These are phyloP conservation scores for Drosophila setifemur DNA, from an alignment of 1,140 invertebrate genomes.

Conservation along the genomic window DNA sequence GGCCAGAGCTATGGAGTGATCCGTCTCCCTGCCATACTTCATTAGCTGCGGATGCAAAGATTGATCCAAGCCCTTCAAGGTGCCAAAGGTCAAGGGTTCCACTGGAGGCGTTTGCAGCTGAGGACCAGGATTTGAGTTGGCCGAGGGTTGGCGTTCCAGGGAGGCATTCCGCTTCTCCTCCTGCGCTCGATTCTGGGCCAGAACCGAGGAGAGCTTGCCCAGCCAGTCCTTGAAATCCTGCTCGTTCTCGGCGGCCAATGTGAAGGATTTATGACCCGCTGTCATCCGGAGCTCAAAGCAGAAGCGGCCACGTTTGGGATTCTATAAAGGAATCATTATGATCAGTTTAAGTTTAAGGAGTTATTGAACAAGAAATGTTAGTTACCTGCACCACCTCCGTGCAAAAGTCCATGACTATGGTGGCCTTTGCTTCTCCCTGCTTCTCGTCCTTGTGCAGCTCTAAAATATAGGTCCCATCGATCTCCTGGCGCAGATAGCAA, in stretches of 20 bases:
- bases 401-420: conserved; percentile 97
- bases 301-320: conserved; percentile 91
- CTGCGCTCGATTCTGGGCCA: conserved; percentile 89
- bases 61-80: conserved; percentile 92
- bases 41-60: conserved; percentile 93
- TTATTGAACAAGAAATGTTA: neutral
- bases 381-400: conserved; percentile 91
- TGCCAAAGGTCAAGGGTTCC: conserved; percentile 85
- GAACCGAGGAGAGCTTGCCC: conserved; percentile 87
- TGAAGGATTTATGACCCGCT: conserved; percentile 91
- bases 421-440: conserved; percentile 93
- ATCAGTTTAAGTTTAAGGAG: neutral
- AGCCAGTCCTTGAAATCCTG: conserved; percentile 93
- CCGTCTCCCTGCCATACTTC: conserved; percentile 94
- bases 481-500: conserved; percentile 93
- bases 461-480: conserved; percentile 94
- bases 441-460: conserved; percentile 97
- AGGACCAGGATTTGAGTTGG: conserved; percentile 77
- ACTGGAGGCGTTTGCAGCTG: conserved; percentile 46
- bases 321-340: conserved; percentile 83
- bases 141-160: conserved; percentile 86
- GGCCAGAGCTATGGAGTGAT: conserved; percentile 90
- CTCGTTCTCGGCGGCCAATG: conserved; percentile 93
- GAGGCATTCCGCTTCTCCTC: conserved; percentile 87
- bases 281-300: conserved; percentile 95